Evolutionary conservation across 2,113 vertebrate species (phyloP).

Genomic region (Empidonax alnorum): DNA sequence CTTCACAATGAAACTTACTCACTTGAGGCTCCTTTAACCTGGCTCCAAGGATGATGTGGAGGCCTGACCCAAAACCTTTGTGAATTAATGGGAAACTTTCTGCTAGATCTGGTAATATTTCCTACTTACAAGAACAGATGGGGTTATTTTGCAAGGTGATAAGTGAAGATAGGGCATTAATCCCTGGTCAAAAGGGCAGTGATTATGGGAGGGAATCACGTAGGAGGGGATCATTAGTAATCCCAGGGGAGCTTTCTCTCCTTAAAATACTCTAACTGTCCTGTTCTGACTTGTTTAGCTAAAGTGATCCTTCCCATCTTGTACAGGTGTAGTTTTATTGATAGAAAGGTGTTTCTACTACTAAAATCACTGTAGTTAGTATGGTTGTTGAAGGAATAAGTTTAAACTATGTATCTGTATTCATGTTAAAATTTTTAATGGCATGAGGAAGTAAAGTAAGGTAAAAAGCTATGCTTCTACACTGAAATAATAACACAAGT

Average conservation of each 20-base stretch:
- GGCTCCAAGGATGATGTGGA: background rate
- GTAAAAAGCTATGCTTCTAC: background rate
- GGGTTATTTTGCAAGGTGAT: background rate
- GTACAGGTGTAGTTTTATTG: background rate
- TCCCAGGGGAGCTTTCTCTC: background rate
- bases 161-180: background rate
- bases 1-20: background rate
- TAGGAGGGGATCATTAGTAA: background rate
- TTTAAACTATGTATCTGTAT: background rate
- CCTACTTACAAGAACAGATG: background rate
- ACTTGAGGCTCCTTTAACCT: background rate
- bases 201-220: background rate
- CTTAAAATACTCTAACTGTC: background rate
- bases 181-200: background rate
- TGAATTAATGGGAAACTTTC: background rate
- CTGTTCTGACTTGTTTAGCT: background rate
- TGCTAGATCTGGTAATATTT: background rate
- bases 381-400: background rate
- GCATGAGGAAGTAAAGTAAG: too few relatives aligned
- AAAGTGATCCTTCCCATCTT: background rate
- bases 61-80: background rate
- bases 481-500: background rate
- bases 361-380: background rate
- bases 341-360: background rate
- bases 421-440: background rate